These are phyloP conservation scores for Alectoris magna DNA, from an alignment of 2,797 vertebrate genomes.

Conservation along the genomic window DNA sequence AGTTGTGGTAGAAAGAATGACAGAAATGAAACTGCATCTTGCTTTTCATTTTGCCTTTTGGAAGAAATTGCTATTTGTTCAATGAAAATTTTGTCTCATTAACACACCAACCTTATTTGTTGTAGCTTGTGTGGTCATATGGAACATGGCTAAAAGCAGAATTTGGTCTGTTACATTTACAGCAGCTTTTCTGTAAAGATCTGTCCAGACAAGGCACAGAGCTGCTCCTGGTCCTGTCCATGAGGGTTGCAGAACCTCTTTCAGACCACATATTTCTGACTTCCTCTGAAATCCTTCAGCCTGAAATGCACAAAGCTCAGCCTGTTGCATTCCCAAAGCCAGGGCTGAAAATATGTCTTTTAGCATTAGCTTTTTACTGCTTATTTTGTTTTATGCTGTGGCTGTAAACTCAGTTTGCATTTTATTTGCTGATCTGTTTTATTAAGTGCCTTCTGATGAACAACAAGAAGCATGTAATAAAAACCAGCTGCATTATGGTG, in stretches of 20 bases:
- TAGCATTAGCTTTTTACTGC: neutral
- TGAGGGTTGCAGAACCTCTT: neutral
- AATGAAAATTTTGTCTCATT: neutral
- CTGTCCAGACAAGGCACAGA: neutral
- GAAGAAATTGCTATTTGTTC: neutral
- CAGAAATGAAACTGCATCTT: neutral
- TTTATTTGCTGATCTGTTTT: slow-evolving; percentile 36
- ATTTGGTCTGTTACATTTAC: neutral
- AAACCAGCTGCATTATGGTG: accelerated
- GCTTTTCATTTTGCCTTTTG: neutral
- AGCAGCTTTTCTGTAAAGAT: neutral
- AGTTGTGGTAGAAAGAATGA: neutral
- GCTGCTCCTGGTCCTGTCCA: neutral
- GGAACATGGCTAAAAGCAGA: neutral
- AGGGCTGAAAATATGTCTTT: neutral
- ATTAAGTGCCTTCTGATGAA: slow-evolving; percentile 24
- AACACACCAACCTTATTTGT: neutral
- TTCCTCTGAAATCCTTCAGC: neutral
- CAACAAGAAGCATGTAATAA: neutral
- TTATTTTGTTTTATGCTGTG: neutral
- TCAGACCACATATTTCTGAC: neutral
- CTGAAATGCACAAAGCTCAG: neutral
- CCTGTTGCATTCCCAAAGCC: neutral
- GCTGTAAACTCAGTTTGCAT: neutral
- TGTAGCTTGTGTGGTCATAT: neutral